Conservation (phyloP, 92 coral and sea anemone species). For the Palythoa heliodiscus region DNA sequence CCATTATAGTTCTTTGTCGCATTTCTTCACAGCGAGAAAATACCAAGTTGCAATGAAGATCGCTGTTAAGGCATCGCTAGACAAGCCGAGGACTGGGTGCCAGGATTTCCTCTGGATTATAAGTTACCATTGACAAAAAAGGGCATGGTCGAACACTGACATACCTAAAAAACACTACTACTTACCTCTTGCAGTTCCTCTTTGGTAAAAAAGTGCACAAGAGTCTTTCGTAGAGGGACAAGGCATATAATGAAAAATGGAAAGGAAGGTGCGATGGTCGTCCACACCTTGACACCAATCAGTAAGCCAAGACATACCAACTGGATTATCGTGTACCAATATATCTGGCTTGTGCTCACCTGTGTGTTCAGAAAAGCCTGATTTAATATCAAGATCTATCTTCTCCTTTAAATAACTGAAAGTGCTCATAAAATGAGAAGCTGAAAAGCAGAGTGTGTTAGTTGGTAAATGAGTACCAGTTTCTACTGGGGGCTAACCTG, state of each 20-base stretch:
- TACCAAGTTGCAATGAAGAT: too few relatives aligned
- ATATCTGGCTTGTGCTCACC: conserved; percentile 83
- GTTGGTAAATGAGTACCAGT: too few relatives aligned
- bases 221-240: conserved; percentile 78
- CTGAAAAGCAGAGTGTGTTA: too few relatives aligned
- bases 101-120: too few relatives aligned
- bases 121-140: too few relatives aligned
- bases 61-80: too few relatives aligned
- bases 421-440: too few relatives aligned
- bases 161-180: neutral
- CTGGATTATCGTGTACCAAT: conserved; percentile 80
- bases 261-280: conserved; percentile 79
- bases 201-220: conserved; percentile 68
- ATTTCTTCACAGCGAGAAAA: too few relatives aligned
- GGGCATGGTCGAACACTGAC: too few relatives aligned
- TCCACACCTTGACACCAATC: conserved; percentile 73
- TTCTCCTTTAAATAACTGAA: neutral
- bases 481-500: too few relatives aligned
- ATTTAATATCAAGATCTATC: neutral
- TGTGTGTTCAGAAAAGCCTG: conserved; percentile 14
- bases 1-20: too few relatives aligned
- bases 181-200: conserved; percentile 90
- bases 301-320: conserved; percentile 70
- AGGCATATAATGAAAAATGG: conserved; percentile 96
- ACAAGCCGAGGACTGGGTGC: too few relatives aligned